Percentiles rank a stretch among this genome's conserved stretches.
Conservation (phyloP, 2,797 vertebrate species). For the Mormyrus hasselquistii region DNA sequence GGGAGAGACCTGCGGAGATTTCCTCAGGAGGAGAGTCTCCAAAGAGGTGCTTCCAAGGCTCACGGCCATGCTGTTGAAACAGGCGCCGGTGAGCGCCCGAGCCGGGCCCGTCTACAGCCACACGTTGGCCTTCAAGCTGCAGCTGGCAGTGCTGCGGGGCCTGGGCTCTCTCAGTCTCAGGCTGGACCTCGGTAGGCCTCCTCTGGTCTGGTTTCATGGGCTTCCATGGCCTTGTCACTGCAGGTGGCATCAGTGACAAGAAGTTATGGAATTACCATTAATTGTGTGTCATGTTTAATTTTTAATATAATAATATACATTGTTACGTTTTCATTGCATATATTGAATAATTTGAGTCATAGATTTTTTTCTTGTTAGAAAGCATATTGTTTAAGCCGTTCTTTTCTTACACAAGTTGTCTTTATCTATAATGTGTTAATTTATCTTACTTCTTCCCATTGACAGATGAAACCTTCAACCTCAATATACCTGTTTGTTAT, state of each 20-base stretch:
- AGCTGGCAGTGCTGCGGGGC: conserved; percentile 80
- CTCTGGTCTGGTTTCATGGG: background rate
- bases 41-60: conserved; percentile 83
- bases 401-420: background rate
- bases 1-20: conserved; percentile 75
- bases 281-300: background rate
- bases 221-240: background rate
- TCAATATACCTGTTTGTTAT: background rate
- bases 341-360: background rate
- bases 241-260: background rate
- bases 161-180: conserved; percentile 76
- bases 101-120: conserved; percentile 79
- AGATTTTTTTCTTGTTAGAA: background rate
- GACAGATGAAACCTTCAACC: background rate
- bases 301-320: background rate
- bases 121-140: conserved; percentile 83
- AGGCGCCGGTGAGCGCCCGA: conserved; percentile 75
- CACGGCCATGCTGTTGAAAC: conserved; percentile 64
- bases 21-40: conserved; percentile 79
- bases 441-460: background rate
- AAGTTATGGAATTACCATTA: background rate
- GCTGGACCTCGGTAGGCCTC: conserved; percentile 77
- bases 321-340: background rate
- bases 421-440: background rate
- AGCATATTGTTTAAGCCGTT: background rate